Conservation (phyloP, 2,888 invertebrate genomes). For the Drosophila subquinaria region DNA sequence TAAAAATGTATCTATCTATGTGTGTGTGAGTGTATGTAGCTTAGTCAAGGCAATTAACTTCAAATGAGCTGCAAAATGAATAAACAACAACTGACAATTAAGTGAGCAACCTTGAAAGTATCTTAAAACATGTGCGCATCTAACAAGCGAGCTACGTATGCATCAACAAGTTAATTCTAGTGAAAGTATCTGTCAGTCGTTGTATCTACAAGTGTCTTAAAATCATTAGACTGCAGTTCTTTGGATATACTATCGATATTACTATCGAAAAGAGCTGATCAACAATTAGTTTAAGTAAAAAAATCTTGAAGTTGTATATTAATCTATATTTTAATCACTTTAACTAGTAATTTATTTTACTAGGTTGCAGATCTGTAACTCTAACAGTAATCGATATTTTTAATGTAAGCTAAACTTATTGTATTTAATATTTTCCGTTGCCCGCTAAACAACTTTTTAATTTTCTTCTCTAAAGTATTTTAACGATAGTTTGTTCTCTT, state of each 20-base stretch:
- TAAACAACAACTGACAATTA: constrained; percentile 32
- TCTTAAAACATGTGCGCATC: constrained; percentile 18
- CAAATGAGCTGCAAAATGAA: constrained; percentile 50
- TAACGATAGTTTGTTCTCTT: neutral
- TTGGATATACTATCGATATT: neutral
- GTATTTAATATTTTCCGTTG: too few relatives aligned
- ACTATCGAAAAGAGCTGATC: too few relatives aligned
- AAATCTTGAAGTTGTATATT: neutral
- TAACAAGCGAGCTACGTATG: neutral
- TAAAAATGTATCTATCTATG: neutral
- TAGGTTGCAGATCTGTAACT: too few relatives aligned
- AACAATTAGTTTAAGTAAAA: too few relatives aligned
- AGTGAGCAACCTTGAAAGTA: constrained; percentile 20
- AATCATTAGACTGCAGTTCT: neutral
- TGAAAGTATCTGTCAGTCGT: constrained; percentile 1
- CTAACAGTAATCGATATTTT: too few relatives aligned
- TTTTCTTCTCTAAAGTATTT: neutral
- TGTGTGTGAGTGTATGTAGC: neutral
- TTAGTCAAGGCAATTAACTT: constrained; percentile 47
- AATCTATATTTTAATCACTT: neutral
- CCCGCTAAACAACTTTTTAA: too few relatives aligned
- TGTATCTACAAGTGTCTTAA: neutral
- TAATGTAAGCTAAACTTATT: too few relatives aligned
- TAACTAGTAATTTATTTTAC: too few relatives aligned
- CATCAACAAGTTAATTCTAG: neutral